A percentile compares a stretch with the other conserved stretches of the same genome.
Conservation (phyloP, 2,113 vertebrate species). For the Scomber japonicus region DNA sequence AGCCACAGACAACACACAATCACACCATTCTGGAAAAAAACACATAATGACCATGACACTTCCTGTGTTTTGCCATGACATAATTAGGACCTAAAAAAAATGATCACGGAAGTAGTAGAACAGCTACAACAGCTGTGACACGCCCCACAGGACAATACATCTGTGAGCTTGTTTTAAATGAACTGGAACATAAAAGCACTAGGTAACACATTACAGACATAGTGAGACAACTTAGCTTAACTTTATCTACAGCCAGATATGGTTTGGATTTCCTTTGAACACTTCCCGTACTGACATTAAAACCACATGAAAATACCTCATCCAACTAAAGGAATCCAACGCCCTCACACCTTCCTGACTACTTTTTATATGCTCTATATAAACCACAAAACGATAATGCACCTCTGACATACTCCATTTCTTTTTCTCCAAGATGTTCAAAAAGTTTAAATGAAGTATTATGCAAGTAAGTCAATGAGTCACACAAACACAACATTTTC, state of each 20-base stretch:
- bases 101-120: constrained; percentile 52
- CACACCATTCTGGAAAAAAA: background rate
- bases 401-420: background rate
- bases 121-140: background rate
- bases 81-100: constrained; percentile 46
- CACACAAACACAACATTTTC: background rate
- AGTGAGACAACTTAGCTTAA: background rate
- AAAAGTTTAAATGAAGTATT: background rate
- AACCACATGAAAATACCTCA: background rate
- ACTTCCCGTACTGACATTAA: background rate
- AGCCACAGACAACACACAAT: background rate
- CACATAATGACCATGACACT: constrained; percentile 31
- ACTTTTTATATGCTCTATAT: background rate
- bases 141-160: constrained; percentile 4
- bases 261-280: background rate
- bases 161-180: background rate
- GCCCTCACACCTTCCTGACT: background rate
- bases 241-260: background rate
- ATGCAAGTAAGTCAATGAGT: background rate
- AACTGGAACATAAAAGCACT: background rate
- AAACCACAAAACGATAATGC: background rate
- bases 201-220: background rate
- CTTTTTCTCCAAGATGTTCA: constrained; percentile 6
- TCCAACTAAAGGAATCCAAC: background rate
- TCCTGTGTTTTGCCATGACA: constrained; percentile 55